Base-by-base conservation (phyloP, 92 coral and sea anemone species). In the Palythoa grandis region DNA sequence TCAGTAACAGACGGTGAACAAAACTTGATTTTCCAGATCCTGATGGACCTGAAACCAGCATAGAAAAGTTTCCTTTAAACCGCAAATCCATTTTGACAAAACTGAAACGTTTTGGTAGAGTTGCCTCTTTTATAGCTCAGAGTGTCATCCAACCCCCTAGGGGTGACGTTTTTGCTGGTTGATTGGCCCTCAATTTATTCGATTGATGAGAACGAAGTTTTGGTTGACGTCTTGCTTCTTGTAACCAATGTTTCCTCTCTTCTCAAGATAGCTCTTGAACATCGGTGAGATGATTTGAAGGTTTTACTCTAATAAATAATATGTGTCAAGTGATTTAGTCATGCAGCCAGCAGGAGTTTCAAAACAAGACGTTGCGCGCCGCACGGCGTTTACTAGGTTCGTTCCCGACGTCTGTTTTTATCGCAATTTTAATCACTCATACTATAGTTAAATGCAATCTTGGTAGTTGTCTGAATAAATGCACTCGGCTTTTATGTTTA, bases 1-100 rank as follows among this genome's bases (percentile, higher is more conserved):
- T 38, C 76, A 29, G 50, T 9, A 71, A 38, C 50, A 71, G 76
- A 37, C 47, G 76, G 19, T 29, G n/a, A 71, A 71, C 76, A 58
- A 72, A 72, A 72, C 54, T 52, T 2, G 58, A 74, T 2, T 48
- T 74, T 47, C 63, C 79, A 22, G 37, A 48, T 8, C 60, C 60
- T 5, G 79, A 50, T 40, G 61, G 79, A 50, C 35, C 60, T n/a
- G 79, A 47, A 8, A 50, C 61, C 25, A 52, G 79, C 61, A 50
- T 74, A 47, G 60, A 74, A 52, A 65, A 74, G 10, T 7, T 14
- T 74, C 61, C 79, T 50, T 74, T 47, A 74, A 74, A 50, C 54
- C 79, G 61, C 79, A 50, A 23, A 74, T 50, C 61, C 37, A 74
- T 74, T 74, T 9, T 74, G 7, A 52, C 37, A 19, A 74, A 52